Conservation (phyloP, 2,888 invertebrate genomes). For the Nycteola revayana region DNA sequence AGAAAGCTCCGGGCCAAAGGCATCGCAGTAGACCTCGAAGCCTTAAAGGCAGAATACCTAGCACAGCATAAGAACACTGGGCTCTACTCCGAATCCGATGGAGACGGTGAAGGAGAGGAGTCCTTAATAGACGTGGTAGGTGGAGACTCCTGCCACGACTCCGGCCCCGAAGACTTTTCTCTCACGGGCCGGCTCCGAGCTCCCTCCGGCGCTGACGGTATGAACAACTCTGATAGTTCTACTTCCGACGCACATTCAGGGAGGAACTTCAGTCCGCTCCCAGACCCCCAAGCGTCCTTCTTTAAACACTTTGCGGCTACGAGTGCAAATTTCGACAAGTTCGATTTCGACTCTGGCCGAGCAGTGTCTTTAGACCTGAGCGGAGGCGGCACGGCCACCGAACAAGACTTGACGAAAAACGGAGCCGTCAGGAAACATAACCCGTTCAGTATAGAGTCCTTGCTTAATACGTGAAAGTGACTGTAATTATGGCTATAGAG, state of each 20-base stretch:
- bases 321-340: slow-evolving; percentile 69
- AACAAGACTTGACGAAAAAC: slow-evolving; percentile 76
- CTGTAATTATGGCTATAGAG: slow-evolving; percentile 55
- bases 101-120: slow-evolving; percentile 84
- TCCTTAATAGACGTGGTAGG: slow-evolving; percentile 94
- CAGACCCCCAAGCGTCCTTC: slow-evolving; percentile 71
- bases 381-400: slow-evolving; percentile 62
- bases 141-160: slow-evolving; percentile 87
- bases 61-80: slow-evolving; percentile 87
- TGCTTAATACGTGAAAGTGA: slow-evolving; percentile 87
- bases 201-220: slow-evolving; percentile 81
- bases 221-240: slow-evolving; percentile 83
- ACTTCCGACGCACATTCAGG: slow-evolving; percentile 72
- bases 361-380: slow-evolving; percentile 77
- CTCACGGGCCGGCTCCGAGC: slow-evolving; percentile 81
- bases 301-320: slow-evolving; percentile 69
- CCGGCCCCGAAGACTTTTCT: slow-evolving; percentile 84
- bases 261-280: slow-evolving; percentile 71
- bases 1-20: slow-evolving; percentile 95
- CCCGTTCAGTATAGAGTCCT: slow-evolving; percentile 95
- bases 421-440: slow-evolving; percentile 85
- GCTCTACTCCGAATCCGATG: slow-evolving; percentile 82
- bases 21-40: slow-evolving; percentile 93
- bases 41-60: slow-evolving; percentile 92
- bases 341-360: slow-evolving; percentile 75